Base-by-base conservation (phyloP, 2,888 invertebrate genomes). In the Salticus scenicus region DNA sequence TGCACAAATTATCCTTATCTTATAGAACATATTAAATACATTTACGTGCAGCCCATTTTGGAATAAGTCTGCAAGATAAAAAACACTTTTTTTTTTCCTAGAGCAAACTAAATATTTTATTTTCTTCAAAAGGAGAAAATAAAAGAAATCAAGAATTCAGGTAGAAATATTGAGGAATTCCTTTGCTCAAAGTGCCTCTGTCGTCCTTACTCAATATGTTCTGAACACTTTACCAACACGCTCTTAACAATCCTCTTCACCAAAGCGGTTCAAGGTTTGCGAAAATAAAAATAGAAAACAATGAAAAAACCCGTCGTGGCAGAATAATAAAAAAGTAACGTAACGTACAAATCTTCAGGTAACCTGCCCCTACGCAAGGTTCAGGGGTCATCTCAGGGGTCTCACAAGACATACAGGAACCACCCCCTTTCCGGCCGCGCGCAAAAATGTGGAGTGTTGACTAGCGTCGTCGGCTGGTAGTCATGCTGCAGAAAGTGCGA, bases 391-490 rank as follows among this genome's bases (percentile, higher is more conserved):
- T 37, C 28, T 17, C 30, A 72, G 72, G 73, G 80, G 72, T 80
- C 74, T 51, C 74, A 69, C 51, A 81, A 67, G 67, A 77, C 77
- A 83, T 73, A 83, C 73, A 83, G 83, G 83, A 83, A 83, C 72
- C 83, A 41, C 77, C 77, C 57, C 73, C 73, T 83, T 83, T 83
- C 83, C 83, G 83, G 83, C 83, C 66, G 73, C 67, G 24, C 77
- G 83, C 72, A 72, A 77, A 83, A 83, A 83, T 81, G 77, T 83
- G 72, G 75, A 83, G 83, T 83, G 83, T 83, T 83, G 77, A 77
- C 83, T 77, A 83, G 83, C 72, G 69, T 31, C 66, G 76, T 77
- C 76, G 83, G 71, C 83, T 66, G 83, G 66, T 72, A 77, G 77
- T 76, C 82, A 77, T 5, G 57, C 30, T 51, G 67, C 24, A 72